These are phyloP conservation scores for Stichopus chloronotus DNA, from an alignment of 35 echinoderm and acorn worm species.

Conservation along the genomic window DNA sequence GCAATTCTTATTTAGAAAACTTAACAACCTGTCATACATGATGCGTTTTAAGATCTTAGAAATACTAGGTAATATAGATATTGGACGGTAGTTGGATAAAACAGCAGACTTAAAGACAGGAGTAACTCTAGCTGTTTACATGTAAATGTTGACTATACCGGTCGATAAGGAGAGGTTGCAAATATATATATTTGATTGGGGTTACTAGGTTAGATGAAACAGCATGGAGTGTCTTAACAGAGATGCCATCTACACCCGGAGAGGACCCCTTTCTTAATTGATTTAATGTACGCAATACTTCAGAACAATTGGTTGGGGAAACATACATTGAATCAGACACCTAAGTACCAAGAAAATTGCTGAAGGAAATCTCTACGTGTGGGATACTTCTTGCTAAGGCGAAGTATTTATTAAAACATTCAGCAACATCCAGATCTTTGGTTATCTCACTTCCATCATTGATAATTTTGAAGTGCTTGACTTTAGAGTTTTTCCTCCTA, in stretches of 20 bases:
- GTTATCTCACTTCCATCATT: background rate
- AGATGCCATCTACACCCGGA: background rate
- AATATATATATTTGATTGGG: background rate
- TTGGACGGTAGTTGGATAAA: too few relatives aligned
- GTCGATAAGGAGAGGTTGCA: background rate
- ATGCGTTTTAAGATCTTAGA: too few relatives aligned
- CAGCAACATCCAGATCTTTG: background rate
- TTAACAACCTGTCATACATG: too few relatives aligned
- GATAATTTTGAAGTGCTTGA: too few relatives aligned
- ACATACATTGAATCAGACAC: background rate
- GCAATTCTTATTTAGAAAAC: too few relatives aligned
- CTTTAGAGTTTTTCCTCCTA: constrained; percentile 7
- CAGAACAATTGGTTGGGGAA: too few relatives aligned
- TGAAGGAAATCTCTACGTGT: too few relatives aligned
- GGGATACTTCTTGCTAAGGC: background rate
- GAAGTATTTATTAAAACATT: too few relatives aligned
- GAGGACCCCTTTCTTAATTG: background rate
- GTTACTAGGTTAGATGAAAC: background rate
- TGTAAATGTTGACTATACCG: background rate
- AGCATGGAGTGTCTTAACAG: background rate
- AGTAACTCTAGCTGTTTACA: background rate
- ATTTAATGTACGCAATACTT: background rate
- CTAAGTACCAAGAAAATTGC: background rate
- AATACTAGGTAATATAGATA: too few relatives aligned
- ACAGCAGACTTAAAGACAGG: background rate